Conservation (phyloP, 1,140 invertebrate species). For the Nilaparvata lugens region DNA sequence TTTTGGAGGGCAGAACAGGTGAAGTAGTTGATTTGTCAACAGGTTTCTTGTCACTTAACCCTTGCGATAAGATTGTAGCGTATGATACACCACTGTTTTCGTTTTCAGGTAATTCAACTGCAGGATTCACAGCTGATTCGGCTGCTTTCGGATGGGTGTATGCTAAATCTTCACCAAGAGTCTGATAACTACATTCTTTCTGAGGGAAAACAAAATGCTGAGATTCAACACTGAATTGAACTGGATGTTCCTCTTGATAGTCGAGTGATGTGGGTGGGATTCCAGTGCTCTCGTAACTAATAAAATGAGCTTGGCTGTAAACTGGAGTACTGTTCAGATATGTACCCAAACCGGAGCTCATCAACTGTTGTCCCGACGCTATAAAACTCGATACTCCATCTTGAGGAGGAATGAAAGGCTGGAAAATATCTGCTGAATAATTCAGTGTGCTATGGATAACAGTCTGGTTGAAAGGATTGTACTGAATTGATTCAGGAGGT, state of each 20-base stretch:
- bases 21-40: neutral
- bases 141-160: neutral
- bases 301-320: too few relatives aligned
- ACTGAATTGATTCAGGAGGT: neutral
- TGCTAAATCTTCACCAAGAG: constrained; percentile 2
- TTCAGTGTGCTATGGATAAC: neutral
- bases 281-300: too few relatives aligned
- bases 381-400: constrained; percentile 41
- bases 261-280: too few relatives aligned
- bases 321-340: constrained; percentile 16
- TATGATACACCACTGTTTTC: constrained; percentile 43
- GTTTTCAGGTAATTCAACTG: constrained; percentile 2
- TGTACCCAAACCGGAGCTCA: constrained; percentile 35
- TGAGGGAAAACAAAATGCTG: too few relatives aligned
- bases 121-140: neutral
- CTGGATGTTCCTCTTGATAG: too few relatives aligned
- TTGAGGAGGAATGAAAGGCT: constrained; percentile 11
- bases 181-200: neutral
- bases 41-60: constrained; percentile 35
- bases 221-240: too few relatives aligned
- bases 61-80: constrained; percentile 60
- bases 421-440: constrained; percentile 7
- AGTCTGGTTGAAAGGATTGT: neutral
- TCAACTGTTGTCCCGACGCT: constrained; percentile 37
- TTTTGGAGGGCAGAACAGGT: constrained; percentile 12